phyloP scores from a whole-genome alignment of 2,113 vertebrate genomes.

The mouse (Mus musculus) region GRCm39 chr2:125683001-125683500 shows the following conservation, averaged over 20 bases:
- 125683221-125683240: slow-evolving; percentile 20
- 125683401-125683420: neutral
- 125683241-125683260: neutral
- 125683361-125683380: slow-evolving; percentile 38
- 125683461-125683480: neutral
- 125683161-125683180: slow-evolving; percentile 8
- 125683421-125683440: neutral
- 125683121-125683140: slow-evolving; percentile 49
- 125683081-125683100: slow-evolving; percentile 44
- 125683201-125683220: neutral
- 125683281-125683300: slow-evolving; percentile 42
- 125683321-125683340: slow-evolving; percentile 30
- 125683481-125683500: neutral
- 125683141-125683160: neutral
- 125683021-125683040: neutral
- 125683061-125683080: neutral
- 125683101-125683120: neutral
- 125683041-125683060: neutral
- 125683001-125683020: neutral
- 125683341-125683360: slow-evolving; percentile 23
- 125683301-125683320: neutral
- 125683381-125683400: slow-evolving; percentile 29
- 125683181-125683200: neutral
- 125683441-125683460: neutral
- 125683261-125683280: neutral